A percentile compares a stretch with the other conserved stretches of the same genome.
Conservation (phyloP, 2,113 vertebrate species). For the Symphodus melops region DNA sequence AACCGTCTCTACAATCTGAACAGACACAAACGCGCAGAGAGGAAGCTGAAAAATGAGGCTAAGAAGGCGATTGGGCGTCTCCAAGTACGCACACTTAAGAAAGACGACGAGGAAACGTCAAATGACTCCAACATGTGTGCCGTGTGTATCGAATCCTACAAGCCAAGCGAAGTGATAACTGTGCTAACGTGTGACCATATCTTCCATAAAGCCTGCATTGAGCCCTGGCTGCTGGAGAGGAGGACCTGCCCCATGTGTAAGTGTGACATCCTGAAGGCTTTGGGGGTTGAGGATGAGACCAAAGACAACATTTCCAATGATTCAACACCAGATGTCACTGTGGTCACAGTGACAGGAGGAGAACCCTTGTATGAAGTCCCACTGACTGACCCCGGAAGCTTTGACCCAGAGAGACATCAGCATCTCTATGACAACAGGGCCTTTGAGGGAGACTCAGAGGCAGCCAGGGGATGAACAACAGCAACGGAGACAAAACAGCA, state of each 20-base stretch:
- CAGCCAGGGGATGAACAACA: constrained; percentile 48
- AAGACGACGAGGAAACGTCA: constrained; percentile 88
- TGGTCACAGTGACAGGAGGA: constrained; percentile 67
- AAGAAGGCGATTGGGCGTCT: constrained; percentile 90
- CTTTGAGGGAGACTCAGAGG: constrained; percentile 85
- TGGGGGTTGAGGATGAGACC: constrained; percentile 87
- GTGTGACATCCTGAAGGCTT: constrained; percentile 91
- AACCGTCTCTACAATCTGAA: constrained; percentile 69
- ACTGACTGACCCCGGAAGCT: constrained; percentile 69
- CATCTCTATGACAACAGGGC: constrained; percentile 89
- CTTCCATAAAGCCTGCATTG: constrained; percentile 92
- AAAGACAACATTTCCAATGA: constrained; percentile 22
- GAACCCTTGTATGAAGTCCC: constrained; percentile 73
- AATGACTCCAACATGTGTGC: constrained; percentile 89
- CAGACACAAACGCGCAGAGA: constrained; percentile 73
- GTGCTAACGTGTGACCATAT: constrained; percentile 94
- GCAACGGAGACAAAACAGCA: constrained; percentile 33
- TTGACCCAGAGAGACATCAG: constrained; percentile 77
- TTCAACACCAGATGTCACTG: constrained; percentile 69
- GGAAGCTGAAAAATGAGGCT: constrained; percentile 86
- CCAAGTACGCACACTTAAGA: constrained; percentile 87
- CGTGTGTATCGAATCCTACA: constrained; percentile 93
- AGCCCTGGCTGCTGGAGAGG: constrained; percentile 93
- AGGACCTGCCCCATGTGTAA: constrained; percentile 96
- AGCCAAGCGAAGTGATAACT: constrained; percentile 88